Evolutionary conservation across 2,113 vertebrate genomes (phyloP).

Genomic region (Eonycteris spelaea): DNA sequence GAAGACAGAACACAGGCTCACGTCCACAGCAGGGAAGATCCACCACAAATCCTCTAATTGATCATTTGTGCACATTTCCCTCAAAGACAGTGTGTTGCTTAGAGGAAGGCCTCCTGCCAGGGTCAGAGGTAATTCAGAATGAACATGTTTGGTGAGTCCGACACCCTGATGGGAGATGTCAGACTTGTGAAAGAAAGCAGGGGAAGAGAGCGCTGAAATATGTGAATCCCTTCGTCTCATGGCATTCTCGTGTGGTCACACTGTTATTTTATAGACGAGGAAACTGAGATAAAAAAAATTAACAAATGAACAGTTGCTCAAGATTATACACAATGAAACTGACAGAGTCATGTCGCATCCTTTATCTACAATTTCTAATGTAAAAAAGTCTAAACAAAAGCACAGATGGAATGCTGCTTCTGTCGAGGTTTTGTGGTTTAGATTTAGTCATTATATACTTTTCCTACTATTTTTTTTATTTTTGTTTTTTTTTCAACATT

Average conservation of each 20-base stretch:
- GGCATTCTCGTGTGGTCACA: accelerated
- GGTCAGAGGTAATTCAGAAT: slow-evolving; percentile 1
- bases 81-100: not conserved
- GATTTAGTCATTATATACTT: not conserved
- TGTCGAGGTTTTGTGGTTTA: not conserved
- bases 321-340: too few relatives aligned
- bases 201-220: not conserved
- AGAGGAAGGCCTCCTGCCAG: not conserved
- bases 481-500: not conserved
- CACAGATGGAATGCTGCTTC: not conserved
- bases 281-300: not conserved
- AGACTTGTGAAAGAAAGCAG: not conserved
- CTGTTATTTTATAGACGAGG: not conserved
- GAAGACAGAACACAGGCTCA: not conserved
- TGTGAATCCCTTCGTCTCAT: not conserved
- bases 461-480: not conserved
- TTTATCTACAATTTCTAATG: not conserved
- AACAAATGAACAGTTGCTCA: too few relatives aligned
- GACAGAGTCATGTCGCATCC: not conserved
- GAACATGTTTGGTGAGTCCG: not conserved
- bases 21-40: not conserved
- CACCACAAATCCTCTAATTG: not conserved
- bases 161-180: not conserved
- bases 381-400: not conserved
- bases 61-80: not conserved